These are phyloP conservation scores for Zosterops hypoxanthus DNA, from an alignment of 2,113 vertebrate genomes.

Conservation along the genomic window DNA sequence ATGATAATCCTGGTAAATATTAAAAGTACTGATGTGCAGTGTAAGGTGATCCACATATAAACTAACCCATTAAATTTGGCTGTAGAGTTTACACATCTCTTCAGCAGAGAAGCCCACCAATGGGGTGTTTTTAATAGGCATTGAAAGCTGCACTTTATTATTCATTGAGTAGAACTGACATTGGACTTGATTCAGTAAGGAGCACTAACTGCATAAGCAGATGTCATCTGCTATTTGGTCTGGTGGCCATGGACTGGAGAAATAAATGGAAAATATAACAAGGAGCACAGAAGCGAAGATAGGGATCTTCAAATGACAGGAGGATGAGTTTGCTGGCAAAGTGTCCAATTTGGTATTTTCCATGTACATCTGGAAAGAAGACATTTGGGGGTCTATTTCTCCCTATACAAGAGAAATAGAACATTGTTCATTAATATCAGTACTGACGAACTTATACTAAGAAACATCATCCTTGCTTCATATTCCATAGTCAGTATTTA, in stretches of 20 bases:
- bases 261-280: conserved; percentile 20
- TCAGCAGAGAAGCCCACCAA: conserved; percentile 16
- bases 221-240: conserved; percentile 26
- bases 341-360: background rate
- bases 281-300: background rate
- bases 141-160: conserved; percentile 26
- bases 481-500: background rate
- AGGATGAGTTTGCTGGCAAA: background rate
- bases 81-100: conserved; percentile 12
- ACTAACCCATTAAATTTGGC: background rate
- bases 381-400: background rate
- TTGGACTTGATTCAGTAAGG: conserved; percentile 12
- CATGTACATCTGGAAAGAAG: background rate
- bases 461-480: background rate
- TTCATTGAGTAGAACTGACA: conserved; percentile 1
- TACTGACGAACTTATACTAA: background rate
- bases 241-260: background rate
- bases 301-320: background rate
- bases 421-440: background rate
- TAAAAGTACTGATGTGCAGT: background rate
- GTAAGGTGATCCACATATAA: background rate
- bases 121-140: conserved; percentile 21
- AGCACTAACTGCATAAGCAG: conserved; percentile 33
- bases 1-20: background rate
- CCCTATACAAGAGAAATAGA: background rate